Conservation (phyloP, 2,888 invertebrate genomes). For the Limnephilus lunatus region DNA sequence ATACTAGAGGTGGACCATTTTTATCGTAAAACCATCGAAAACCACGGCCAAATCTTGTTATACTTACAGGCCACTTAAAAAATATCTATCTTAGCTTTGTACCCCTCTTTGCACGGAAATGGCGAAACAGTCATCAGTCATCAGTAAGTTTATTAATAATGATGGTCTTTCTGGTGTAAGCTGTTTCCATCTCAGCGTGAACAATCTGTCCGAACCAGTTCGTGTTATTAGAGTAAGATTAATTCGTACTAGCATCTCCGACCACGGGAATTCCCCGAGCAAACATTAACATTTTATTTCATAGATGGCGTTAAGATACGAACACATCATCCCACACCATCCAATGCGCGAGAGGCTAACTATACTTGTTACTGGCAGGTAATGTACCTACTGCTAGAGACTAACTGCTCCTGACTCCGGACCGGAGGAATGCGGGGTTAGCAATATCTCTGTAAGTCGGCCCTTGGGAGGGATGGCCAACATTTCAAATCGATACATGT, state of each 20-base stretch:
- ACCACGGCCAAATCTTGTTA: too few relatives aligned
- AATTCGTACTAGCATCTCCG: neutral
- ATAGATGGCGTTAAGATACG: conserved; percentile 56
- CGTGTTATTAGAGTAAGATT: neutral
- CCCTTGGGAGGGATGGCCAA: conserved; percentile 15
- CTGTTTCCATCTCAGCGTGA: neutral
- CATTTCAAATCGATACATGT: neutral
- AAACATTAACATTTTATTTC: conserved; percentile 40
- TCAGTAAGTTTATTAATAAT: neutral
- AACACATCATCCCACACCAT: conserved; percentile 22
- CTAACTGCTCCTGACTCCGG: neutral
- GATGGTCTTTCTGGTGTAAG: neutral
- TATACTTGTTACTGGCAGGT: neutral
- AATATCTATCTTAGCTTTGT: too few relatives aligned
- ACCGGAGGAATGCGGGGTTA: neutral
- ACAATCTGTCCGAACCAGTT: neutral
- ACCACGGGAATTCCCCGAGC: neutral
- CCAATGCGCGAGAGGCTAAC: neutral
- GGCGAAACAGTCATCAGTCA: too few relatives aligned
- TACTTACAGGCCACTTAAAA: too few relatives aligned
- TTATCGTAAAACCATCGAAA: neutral
- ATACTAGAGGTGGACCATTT: neutral
- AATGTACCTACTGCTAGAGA: neutral
- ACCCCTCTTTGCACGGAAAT: too few relatives aligned
- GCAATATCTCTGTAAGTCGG: neutral